Evolutionary conservation across 2,888 invertebrate genomes (phyloP), one percentile per base, ranked within the genome.

Genomic region (Hydriomena furcata): DNA sequence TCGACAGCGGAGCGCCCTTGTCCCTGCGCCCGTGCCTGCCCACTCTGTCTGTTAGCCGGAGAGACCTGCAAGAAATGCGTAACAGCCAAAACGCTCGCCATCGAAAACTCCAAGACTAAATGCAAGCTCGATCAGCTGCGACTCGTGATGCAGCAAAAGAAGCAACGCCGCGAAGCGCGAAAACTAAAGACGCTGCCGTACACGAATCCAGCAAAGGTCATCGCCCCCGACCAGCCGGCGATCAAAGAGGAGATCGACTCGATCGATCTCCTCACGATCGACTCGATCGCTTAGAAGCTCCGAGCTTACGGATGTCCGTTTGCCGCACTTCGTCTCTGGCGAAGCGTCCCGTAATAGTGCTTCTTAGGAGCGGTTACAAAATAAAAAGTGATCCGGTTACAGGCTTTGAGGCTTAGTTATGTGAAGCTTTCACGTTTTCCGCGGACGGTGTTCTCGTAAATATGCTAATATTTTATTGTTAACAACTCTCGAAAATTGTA

Each of bases 61-160:
- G 77, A 74, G n/a, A 59, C 68, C 35, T 94, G 91, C 84, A 91
- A 70, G 79, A 82, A 82, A 55, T 88, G 86, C 66, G 78, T 82
- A 63, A 77, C 77, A 5, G 91, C 87, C 58, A 83, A 82, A 52
- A 86, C 91, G 6, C 81, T 93, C 47, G 94, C 94, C 37, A 84
- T 93, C 73, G 95, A 95, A 60, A 95, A 96, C 75, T 92, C 93
- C 63, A 95, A 95, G 65, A 95, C 96, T 5, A 94, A 96, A 68
- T 95, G 95, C 63, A 98, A 98, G 82, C 92, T 98, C 81, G 95
- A 97, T 72, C 96, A 96, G 60, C 89, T 98, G 43, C 94, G 97
- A 61, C 92, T 96, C 61, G 96, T 97, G 49, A 96, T 98, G 96
- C 97, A 97, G 66, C 96, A 98, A 79, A 93, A 96, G 68, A 94